These are phyloP conservation scores for Drosophila aldrichi DNA, from an alignment of 2,888 invertebrate genomes.

Conservation along the genomic window DNA sequence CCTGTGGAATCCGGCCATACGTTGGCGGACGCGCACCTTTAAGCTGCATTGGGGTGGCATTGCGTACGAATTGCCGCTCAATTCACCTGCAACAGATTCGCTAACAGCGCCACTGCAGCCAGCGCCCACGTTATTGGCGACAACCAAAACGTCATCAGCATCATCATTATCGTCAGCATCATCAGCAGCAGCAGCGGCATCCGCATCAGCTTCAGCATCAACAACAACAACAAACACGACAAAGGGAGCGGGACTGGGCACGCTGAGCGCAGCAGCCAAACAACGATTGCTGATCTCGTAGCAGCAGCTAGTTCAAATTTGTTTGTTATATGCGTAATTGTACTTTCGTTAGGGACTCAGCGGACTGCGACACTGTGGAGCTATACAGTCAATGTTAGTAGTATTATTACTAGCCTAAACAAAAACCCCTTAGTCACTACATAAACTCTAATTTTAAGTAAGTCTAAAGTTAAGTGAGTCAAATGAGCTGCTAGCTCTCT, in stretches of 20 bases:
- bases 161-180: no score
- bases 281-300: conserved; percentile 69
- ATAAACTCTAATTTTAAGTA: conserved; percentile 49
- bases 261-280: conserved; percentile 40
- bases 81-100: conserved; percentile 75
- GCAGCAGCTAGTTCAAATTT: conserved; percentile 69
- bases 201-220: neutral
- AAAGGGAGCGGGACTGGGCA: conserved; percentile 18
- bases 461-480: conserved; percentile 39
- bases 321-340: conserved; percentile 63
- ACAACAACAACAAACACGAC: conserved; percentile 1
- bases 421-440: conserved; percentile 66
- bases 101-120: conserved; percentile 55
- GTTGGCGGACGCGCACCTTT: conserved; percentile 97
- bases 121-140: conserved; percentile 60
- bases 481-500: conserved; percentile 10
- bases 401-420: conserved; percentile 73
- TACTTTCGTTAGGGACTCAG: conserved; percentile 51
- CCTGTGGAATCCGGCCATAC: conserved; percentile 94
- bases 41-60: conserved; percentile 97
- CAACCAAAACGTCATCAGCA: conserved; percentile 3
- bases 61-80: conserved; percentile 91
- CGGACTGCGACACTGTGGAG: conserved; percentile 43
- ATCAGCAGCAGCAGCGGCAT: conserved; percentile 11
- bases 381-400: conserved; percentile 49